A percentile compares a stretch with the other conserved stretches of the same genome.
Evolutionary conservation across 2,797 vertebrate genomes (phyloP).

Genomic region (Chaetophractus vellerosus): DNA sequence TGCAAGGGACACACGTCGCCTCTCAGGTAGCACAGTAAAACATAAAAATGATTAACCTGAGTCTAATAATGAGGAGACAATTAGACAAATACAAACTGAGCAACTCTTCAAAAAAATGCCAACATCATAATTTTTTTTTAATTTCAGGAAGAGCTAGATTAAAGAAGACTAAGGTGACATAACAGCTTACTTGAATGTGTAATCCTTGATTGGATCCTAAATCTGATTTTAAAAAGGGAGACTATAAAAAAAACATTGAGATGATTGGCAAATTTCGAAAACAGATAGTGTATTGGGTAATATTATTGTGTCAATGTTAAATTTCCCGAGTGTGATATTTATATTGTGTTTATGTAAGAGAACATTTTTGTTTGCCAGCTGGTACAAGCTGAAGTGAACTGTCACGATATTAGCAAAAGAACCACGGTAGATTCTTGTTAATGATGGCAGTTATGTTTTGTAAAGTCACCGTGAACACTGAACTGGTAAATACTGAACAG

Average conservation of each 20-base stretch:
- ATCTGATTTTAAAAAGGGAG: background rate
- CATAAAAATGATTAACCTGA: too few relatives aligned
- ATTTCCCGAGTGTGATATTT: background rate
- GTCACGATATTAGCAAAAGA: background rate
- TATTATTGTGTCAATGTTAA: too few relatives aligned
- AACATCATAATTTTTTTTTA: background rate
- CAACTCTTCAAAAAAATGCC: background rate
- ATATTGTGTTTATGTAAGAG: background rate
- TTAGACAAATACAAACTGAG: too few relatives aligned
- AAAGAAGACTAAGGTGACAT: background rate
- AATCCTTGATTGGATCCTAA: background rate
- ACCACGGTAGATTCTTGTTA: too few relatives aligned
- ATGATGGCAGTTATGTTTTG: too few relatives aligned
- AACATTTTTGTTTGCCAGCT: background rate
- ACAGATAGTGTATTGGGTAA: too few relatives aligned
- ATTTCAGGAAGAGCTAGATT: background rate
- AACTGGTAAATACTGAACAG: too few relatives aligned
- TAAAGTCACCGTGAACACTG: too few relatives aligned
- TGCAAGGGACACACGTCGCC: rapidly evolving
- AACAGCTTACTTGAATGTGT: too few relatives aligned
- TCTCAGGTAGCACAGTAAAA: rapidly evolving
- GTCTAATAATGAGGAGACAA: rapidly evolving
- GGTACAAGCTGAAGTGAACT: background rate
- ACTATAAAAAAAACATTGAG: rapidly evolving
- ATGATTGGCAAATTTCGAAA: background rate